phyloP scores from a whole-genome alignment of 1,140 invertebrate genomes.

The Atta texana region DNA sequence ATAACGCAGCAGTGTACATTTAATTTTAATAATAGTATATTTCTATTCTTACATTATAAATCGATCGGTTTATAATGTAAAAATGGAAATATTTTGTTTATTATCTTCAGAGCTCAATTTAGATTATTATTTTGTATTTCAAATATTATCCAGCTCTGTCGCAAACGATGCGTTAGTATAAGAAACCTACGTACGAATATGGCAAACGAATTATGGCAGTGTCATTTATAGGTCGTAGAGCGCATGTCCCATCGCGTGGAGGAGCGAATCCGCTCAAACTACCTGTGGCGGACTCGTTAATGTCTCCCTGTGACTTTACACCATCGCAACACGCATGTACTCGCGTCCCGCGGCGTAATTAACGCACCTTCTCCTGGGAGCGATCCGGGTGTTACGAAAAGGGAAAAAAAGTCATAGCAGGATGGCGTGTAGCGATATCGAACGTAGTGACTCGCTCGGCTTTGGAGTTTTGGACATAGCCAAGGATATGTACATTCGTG shows the following conservation, averaged over 20 bases:
- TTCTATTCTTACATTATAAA: too few relatives aligned
- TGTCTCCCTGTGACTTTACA: slow-evolving; percentile 58
- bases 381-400: background rate
- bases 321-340: slow-evolving; percentile 3
- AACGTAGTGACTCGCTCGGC: slow-evolving; percentile 7
- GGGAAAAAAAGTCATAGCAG: too few relatives aligned
- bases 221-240: background rate
- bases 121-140: too few relatives aligned
- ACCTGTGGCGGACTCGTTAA: slow-evolving; percentile 61
- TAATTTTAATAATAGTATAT: too few relatives aligned
- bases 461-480: slow-evolving; percentile 28
- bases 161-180: slow-evolving; percentile 1
- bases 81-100: too few relatives aligned
- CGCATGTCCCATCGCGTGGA: slow-evolving; percentile 16
- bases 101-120: too few relatives aligned
- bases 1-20: too few relatives aligned
- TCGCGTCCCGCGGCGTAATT: slow-evolving; percentile 55
- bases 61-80: too few relatives aligned
- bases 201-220: background rate
- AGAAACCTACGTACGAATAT: background rate
- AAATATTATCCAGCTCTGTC: too few relatives aligned
- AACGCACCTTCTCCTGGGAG: slow-evolving; percentile 38
- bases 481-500: background rate
- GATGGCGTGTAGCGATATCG: background rate
- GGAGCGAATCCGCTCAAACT: slow-evolving; percentile 14